Evolutionary conservation across 2,888 invertebrate species (phyloP), one percentile per base, ranked within the genome.

Genomic region (Drosophila parthenogenetica): DNA sequence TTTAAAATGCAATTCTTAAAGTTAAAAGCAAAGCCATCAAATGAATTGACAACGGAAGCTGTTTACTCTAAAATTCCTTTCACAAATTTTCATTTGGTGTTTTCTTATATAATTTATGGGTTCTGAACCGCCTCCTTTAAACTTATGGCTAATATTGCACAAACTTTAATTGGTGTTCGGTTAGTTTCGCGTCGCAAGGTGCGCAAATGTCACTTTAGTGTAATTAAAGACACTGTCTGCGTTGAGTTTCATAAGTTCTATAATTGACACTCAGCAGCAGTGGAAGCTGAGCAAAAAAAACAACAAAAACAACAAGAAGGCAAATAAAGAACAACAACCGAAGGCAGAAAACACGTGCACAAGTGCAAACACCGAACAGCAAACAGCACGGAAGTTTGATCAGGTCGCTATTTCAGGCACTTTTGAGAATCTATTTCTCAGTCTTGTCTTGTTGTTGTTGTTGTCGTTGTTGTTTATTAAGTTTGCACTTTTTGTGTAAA

Each of bases 401-500:
- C 17, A 40, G 66, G 17, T 72, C 50, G 43, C 2, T 32, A 42
- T 53, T 57, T 51, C 49, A 49, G 49, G 53, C 40, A 59, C 55
- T 74, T 55, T 70, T 54, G 61, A 77, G 76, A 73, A 77, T 74
- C 51, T 61, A 25, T 67, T 62, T 48, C 43, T 49, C 14, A 45
- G 42, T 29, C 29, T 29, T 64, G 39, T n/a, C n/a, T 54, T 49
- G 8, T 43, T 37, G 37, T 16, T 25, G 46, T 43, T 59, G 45
- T 51, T 45, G 46, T 50, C n/a, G 25, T 46, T 50, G 54, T 60
- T 65, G 63, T 78, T 79, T 74, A 73, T 81, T 78, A 71, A 73
- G 79, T 73, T 77, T 84, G 80, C 80, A 81, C 77, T 86, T 81
- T 83, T 78, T 73, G 84, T 81, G 73, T 69, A 81, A 89, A 89